Percentiles rank a stretch among this genome's conserved stretches.
Evolutionary conservation across 2,888 invertebrate genomes (phyloP).

Genomic region (Orthosia incerta): DNA sequence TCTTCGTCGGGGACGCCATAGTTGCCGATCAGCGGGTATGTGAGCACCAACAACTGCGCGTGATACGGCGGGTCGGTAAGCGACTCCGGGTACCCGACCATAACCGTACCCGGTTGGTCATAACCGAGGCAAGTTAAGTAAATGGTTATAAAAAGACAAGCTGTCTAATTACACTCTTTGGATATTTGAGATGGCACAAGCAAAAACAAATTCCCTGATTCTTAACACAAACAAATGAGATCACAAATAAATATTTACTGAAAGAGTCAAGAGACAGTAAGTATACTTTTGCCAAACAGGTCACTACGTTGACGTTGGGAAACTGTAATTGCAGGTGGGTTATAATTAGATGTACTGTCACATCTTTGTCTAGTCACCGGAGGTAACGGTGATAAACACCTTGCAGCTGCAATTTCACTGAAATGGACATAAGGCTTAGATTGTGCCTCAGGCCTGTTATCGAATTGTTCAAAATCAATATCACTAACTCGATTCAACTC

Average conservation of each 20-base stretch:
- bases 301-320: slow-evolving; percentile 88
- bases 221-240: too few relatives aligned
- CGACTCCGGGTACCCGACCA: slow-evolving; percentile 99
- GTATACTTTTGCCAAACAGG: slow-evolving; percentile 94
- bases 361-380: slow-evolving; percentile 88
- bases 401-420: slow-evolving; percentile 85
- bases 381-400: slow-evolving; percentile 89
- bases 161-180: too few relatives aligned
- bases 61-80: slow-evolving; percentile 99
- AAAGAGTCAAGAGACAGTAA: slow-evolving; percentile 97
- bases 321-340: slow-evolving; percentile 80
- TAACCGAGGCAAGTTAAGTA: too few relatives aligned
- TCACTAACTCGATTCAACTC: slow-evolving; percentile 84
- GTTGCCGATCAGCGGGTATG: slow-evolving; percentile 99
- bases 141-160: too few relatives aligned
- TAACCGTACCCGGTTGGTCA: too few relatives aligned
- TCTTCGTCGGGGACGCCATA: slow-evolving; percentile 96
- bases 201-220: too few relatives aligned
- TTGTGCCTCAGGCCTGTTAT: slow-evolving; percentile 78
- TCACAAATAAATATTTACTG: too few relatives aligned
- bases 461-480: slow-evolving; percentile 83
- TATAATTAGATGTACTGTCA: slow-evolving; percentile 90
- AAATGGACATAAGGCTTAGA: slow-evolving; percentile 91
- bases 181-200: too few relatives aligned
- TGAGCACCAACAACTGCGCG: slow-evolving; percentile 97